These are phyloP conservation scores for Megalops atlanticus DNA, from an alignment of 2,113 vertebrate species.

Conservation along the genomic window DNA sequence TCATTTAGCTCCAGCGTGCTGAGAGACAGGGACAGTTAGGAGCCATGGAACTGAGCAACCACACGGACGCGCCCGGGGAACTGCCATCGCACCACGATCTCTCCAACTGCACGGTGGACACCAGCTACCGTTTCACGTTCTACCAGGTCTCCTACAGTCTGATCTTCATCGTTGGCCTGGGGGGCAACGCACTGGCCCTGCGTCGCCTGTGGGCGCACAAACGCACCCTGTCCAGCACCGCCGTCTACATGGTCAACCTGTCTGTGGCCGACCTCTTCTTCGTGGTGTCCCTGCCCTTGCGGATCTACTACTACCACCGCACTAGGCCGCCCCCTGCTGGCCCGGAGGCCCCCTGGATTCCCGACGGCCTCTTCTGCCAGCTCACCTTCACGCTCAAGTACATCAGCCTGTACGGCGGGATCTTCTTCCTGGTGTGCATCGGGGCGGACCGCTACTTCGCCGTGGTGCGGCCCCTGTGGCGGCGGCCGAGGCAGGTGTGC, in stretches of 20 bases:
- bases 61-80: constrained; percentile 28
- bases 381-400: constrained; percentile 70
- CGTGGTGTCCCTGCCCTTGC: constrained; percentile 65
- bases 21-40: too few species aligned
- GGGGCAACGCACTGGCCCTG: constrained; percentile 61
- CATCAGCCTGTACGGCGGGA: constrained; percentile 71
- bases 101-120: constrained; percentile 65
- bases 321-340: constrained; percentile 36
- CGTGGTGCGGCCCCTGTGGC: constrained; percentile 58
- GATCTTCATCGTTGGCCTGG: constrained; percentile 66
- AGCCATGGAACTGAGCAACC: constrained; percentile 60
- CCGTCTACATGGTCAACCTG: constrained; percentile 65
- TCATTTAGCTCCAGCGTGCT: background rate
- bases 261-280: constrained; percentile 64
- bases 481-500: constrained; percentile 35
- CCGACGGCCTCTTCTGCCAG: constrained; percentile 55
- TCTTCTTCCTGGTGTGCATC: constrained; percentile 73
- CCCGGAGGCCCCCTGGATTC: constrained; percentile 46
- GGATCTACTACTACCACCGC: constrained; percentile 68
- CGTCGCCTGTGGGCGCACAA: constrained; percentile 49
- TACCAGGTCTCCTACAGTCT: constrained; percentile 68
- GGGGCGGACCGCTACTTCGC: constrained; percentile 69
- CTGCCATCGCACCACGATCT: background rate
- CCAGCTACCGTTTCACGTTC: constrained; percentile 66
- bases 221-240: constrained; percentile 57